Percentiles rank a stretch among this genome's conserved stretches.
phyloP scores from a whole-genome alignment of 2,888 invertebrate genomes.

The Pyrocoelia pectoralis region DNA sequence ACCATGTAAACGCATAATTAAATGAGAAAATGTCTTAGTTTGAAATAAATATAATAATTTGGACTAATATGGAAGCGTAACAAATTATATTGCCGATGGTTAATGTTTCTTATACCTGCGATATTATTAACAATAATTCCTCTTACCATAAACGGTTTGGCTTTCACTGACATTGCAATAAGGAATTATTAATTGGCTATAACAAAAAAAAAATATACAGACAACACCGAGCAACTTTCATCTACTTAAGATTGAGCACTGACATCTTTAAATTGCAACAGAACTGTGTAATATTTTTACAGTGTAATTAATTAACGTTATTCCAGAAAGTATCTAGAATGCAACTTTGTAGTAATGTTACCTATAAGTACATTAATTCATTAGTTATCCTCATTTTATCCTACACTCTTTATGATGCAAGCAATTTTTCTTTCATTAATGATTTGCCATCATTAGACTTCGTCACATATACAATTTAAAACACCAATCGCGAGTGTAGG shows the following conservation, averaged over 20 bases:
- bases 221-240: slow-evolving; percentile 30
- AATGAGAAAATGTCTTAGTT: background rate
- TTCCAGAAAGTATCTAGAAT: background rate
- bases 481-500: too few relatives aligned
- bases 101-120: background rate
- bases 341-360: background rate
- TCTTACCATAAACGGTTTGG: slow-evolving; percentile 28
- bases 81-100: slow-evolving; percentile 15
- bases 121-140: slow-evolving; percentile 30
- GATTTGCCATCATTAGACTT: too few relatives aligned
- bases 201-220: slow-evolving; percentile 23
- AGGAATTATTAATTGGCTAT: slow-evolving; percentile 32
- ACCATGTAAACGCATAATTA: background rate
- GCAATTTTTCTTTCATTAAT: too few relatives aligned
- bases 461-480: too few relatives aligned
- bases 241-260: slow-evolving; percentile 24
- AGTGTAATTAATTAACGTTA: background rate
- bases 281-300: slow-evolving; percentile 1
- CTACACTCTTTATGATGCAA: too few relatives aligned
- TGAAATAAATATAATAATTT: slow-evolving; percentile 1
- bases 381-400: too few relatives aligned
- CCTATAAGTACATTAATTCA: too few relatives aligned
- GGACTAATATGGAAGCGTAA: slow-evolving; percentile 21
- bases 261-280: slow-evolving; percentile 18
- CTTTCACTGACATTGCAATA: slow-evolving; percentile 32